Base-by-base conservation (phyloP, 1,140 invertebrate species). In the Magallana ariakensis region DNA sequence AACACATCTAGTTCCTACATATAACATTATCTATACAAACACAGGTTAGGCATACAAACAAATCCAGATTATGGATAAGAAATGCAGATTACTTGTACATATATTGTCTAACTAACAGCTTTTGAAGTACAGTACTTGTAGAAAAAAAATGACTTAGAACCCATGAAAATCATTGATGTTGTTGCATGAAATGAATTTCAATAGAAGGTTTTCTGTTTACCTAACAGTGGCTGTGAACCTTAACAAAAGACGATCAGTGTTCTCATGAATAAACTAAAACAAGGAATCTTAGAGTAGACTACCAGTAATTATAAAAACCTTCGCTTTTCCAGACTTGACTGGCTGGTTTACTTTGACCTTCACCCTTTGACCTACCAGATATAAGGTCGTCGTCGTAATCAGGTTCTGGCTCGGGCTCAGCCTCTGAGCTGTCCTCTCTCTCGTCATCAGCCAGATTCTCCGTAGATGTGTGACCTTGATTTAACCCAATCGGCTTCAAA, bases 381-480 rank as follows among this genome's bases (percentile, higher is more conserved):
- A n/a, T 26, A 60, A 84, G 80, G 62, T 86, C 91, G 54, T 90
- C 88, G 85, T 93, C 91, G 82, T 92, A 92, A 56, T 93, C 92
- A 1, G 92, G 92, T 62, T 92, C 92, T n/a, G 92, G 91, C 85
- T 92, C 91, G 56, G 85, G 85, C 80, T 93, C 93, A n/a, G 90
- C 90, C 33, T 93, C 92, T 62, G 93, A 93, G 16, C 90, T 93
- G 85, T 93, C 93, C 70, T 93, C 93, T 26, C 91, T 80, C 81
- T 93, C 93, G 89, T 93, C 93, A 88, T 93, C 93, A 10, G 93
- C 93, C 80, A 93, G 88, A 89, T 93, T 90, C 19, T 92, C 92
- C n/a, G 91, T 90, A 1, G 92, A 93, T 60, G 88, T 85, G 19
- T 86, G 58, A 57, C 82, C 55, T 15, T 83, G 81, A 15, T 46